These are phyloP conservation scores for Fulmarus glacialis DNA, from an alignment of 2,113 vertebrate genomes.

Conservation along the genomic window DNA sequence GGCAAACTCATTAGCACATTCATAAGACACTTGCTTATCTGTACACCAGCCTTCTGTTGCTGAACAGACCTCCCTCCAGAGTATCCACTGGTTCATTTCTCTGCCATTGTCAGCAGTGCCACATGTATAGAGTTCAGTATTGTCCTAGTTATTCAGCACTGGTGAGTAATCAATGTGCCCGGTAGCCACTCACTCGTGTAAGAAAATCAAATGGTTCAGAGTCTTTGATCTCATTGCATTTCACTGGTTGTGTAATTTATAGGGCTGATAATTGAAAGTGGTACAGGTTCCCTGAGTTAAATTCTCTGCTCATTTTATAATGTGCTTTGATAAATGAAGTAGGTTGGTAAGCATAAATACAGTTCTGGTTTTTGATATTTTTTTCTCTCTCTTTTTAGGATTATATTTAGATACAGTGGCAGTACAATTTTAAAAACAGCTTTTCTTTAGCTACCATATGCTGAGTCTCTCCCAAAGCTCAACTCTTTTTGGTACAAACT, in stretches of 20 bases:
- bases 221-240: constrained; percentile 63
- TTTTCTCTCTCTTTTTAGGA: neutral
- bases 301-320: constrained; percentile 13
- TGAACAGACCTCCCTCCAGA: neutral
- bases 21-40: constrained; percentile 42
- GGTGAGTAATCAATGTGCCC: constrained; percentile 49
- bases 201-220: constrained; percentile 50
- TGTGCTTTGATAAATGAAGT: constrained; percentile 36
- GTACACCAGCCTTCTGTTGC: neutral
- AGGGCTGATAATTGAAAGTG: constrained; percentile 27
- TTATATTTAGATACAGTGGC: constrained; percentile 52
- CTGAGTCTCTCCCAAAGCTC: neutral
- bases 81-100: constrained; percentile 29
- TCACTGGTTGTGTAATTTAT: constrained; percentile 56
- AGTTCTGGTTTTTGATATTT: neutral
- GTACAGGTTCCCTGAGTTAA: neutral
- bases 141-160: constrained; percentile 38
- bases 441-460: constrained; percentile 49
- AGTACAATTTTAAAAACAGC: constrained; percentile 14
- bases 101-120: neutral
- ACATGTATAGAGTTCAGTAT: neutral
- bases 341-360: constrained; percentile 36
- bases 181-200: constrained; percentile 21
- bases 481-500: neutral
- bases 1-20: constrained; percentile 41